phyloP scores from a whole-genome alignment of 2,888 invertebrate genomes.

The Sminthurinus aureus region DNA sequence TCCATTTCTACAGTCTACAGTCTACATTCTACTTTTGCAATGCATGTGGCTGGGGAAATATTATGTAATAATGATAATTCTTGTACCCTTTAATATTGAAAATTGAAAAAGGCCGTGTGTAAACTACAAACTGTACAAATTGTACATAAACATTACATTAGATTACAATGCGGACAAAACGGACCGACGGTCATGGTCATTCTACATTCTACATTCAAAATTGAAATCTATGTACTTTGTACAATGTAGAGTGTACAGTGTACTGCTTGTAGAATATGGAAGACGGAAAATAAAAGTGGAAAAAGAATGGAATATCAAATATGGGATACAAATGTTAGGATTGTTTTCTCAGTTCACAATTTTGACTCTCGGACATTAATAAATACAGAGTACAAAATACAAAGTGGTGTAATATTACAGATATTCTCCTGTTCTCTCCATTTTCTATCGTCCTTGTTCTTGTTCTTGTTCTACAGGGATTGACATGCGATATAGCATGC shows the following conservation, averaged over 20 bases:
- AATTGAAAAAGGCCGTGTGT: constrained; percentile 18
- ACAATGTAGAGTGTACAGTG: background rate
- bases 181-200: too few relatives aligned
- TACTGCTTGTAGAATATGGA: background rate
- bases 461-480: background rate
- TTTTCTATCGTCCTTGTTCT: background rate
- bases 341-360: constrained; percentile 16
- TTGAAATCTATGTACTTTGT: background rate
- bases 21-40: background rate
- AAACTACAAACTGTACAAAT: background rate
- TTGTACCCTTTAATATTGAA: constrained; percentile 8
- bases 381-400: background rate
- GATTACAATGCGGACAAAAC: too few relatives aligned
- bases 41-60: background rate
- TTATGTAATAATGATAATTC: background rate
- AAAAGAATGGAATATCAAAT: background rate
- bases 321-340: background rate
- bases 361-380: constrained; percentile 1
- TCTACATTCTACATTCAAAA: background rate
- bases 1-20: background rate
- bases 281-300: background rate
- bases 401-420: too few relatives aligned
- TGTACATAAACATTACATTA: background rate
- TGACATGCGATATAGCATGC: constrained; percentile 46
- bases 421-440: background rate